Evolutionary conservation across 1,140 invertebrate genomes (phyloP).

Genomic region (Cotesia glomerata): DNA sequence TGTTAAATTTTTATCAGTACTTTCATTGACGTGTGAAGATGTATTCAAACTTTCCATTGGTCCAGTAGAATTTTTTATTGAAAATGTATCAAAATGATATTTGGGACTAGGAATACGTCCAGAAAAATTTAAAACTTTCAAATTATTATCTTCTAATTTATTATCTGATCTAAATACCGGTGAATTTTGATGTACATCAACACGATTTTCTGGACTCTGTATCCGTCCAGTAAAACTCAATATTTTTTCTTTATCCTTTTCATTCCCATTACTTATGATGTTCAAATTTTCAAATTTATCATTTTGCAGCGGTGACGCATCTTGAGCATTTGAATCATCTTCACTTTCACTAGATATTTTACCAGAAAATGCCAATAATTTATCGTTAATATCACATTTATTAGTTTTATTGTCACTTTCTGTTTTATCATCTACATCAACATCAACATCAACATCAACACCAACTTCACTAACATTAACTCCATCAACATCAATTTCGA

Average conservation of each 20-base stretch:
- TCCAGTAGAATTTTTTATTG: background rate
- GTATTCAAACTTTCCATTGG: background rate
- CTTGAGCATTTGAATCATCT: conserved; percentile 28
- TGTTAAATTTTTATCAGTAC: conserved; percentile 21
- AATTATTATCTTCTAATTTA: background rate
- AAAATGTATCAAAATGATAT: conserved; percentile 5
- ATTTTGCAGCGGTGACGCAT: conserved; percentile 17
- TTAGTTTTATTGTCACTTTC: background rate
- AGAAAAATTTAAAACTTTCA: conserved; percentile 20
- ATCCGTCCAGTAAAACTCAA: conserved; percentile 12
- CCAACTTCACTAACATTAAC: background rate
- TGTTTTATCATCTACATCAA: background rate
- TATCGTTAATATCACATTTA: background rate
- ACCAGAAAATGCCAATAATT: conserved; percentile 23
- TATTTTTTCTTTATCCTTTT: background rate
- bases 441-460: background rate
- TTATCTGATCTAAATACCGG: background rate
- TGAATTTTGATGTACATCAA: background rate
- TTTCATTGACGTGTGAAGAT: background rate
- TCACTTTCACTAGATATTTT: conserved; percentile 27
- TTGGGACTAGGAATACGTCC: conserved; percentile 20
- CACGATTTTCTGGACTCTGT: background rate
- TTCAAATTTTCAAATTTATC: background rate
- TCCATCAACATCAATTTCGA: background rate
- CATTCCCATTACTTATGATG: background rate